These are phyloP conservation scores for Oriolus oriolus DNA, from an alignment of 2,113 vertebrate genomes.

Conservation along the genomic window DNA sequence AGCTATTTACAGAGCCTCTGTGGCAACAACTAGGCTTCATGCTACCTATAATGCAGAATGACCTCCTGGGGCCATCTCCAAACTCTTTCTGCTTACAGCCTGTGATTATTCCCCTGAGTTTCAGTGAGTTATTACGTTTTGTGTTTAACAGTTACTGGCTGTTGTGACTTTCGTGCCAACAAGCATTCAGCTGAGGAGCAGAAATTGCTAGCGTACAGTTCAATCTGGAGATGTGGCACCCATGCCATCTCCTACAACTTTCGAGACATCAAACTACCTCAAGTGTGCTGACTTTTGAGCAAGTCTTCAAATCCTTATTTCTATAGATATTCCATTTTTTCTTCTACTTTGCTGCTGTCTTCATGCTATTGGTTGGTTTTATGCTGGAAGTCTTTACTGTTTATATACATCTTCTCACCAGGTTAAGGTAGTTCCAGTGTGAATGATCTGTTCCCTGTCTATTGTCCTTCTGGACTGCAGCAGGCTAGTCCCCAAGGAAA, in stretches of 20 bases:
- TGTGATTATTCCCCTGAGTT: not conserved
- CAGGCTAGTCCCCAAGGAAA: not conserved
- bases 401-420: not conserved
- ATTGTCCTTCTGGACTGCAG: not conserved
- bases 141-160: not conserved
- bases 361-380: not conserved
- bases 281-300: not conserved
- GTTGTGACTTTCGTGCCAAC: not conserved
- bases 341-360: not conserved
- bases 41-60: not conserved
- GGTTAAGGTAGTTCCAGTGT: not conserved
- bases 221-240: not conserved
- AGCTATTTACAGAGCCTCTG: not conserved
- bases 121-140: not conserved
- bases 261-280: not conserved
- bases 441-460: not conserved
- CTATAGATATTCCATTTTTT: not conserved
- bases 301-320: not conserved
- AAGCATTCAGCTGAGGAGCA: not conserved
- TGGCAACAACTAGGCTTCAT: not conserved
- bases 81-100: not conserved
- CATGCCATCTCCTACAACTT: not conserved
- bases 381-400: not conserved
- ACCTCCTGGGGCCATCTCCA: not conserved
- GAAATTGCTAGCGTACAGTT: not conserved